phyloP scores from a whole-genome alignment of 64 coral and sea anemone species.

The Pachyseris speciosa region DNA sequence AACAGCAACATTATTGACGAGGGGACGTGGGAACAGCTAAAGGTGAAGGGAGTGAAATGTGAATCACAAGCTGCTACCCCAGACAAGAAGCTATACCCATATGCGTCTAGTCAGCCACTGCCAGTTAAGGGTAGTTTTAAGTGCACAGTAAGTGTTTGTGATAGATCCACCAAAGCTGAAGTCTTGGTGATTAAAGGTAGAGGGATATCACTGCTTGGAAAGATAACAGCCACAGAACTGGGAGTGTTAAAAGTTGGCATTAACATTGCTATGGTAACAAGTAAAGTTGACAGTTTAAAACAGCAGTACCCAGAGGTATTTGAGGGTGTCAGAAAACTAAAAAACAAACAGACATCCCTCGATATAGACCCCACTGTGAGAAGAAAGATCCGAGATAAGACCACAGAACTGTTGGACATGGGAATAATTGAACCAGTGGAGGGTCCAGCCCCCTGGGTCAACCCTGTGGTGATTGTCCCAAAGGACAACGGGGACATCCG shows the following conservation, averaged over 20 bases:
- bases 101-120: slow-evolving; percentile 6
- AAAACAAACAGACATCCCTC: not conserved
- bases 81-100: slow-evolving; percentile 11
- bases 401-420: slow-evolving; percentile 17
- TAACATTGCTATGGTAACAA: not conserved
- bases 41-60: slow-evolving; percentile 16
- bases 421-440: slow-evolving; percentile 51
- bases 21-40: slow-evolving; percentile 18
- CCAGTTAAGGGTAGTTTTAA: slow-evolving; percentile 35
- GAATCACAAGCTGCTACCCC: not conserved
- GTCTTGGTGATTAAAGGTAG: slow-evolving; percentile 26
- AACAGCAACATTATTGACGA: slow-evolving; percentile 25
- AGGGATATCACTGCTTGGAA: slow-evolving; percentile 23
- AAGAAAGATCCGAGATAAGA: slow-evolving; percentile 3
- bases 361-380: not conserved
- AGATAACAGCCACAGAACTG: not conserved
- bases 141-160: not conserved
- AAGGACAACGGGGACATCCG: slow-evolving; percentile 14
- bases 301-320: slow-evolving; percentile 23
- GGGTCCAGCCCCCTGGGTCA: slow-evolving; percentile 35
- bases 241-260: slow-evolving; percentile 18
- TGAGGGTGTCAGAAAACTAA: slow-evolving; percentile 10
- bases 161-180: not conserved
- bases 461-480: slow-evolving; percentile 29
- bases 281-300: not conserved